These are phyloP conservation scores for Excalfactoria chinensis DNA, from an alignment of 2,113 vertebrate genomes.

Conservation along the genomic window DNA sequence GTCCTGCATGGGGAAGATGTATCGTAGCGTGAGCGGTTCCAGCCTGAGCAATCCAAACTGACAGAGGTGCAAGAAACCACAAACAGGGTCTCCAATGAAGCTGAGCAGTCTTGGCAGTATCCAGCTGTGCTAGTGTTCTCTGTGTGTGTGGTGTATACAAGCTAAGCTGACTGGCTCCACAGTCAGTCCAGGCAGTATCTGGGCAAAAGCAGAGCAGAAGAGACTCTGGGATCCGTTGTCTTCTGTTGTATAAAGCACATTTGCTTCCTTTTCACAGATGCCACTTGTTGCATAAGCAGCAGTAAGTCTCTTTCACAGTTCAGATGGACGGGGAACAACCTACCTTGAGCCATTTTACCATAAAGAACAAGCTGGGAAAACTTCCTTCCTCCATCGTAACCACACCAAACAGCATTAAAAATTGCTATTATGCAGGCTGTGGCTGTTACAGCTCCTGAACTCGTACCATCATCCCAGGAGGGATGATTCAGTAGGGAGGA, in stretches of 20 bases:
- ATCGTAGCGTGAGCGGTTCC: background rate
- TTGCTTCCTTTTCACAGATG: background rate
- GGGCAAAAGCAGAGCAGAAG: background rate
- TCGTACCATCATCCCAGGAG: background rate
- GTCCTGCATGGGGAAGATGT: background rate
- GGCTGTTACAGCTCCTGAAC: background rate
- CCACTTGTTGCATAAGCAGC: background rate
- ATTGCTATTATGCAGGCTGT: accelerated
- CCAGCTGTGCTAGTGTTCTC: accelerated
- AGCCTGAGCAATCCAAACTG: accelerated
- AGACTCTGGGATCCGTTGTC: accelerated
- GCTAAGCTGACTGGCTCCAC: background rate
- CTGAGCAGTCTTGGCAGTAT: background rate
- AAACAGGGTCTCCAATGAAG: background rate
- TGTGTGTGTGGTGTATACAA: background rate
- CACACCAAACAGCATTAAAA: background rate
- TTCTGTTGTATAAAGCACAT: background rate
- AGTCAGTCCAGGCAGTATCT: background rate
- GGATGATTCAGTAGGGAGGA: background rate
- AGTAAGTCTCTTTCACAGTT: background rate
- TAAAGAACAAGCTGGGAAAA: background rate
- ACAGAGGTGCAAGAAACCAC: background rate
- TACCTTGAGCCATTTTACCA: background rate
- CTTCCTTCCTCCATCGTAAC: background rate
- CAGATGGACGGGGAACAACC: background rate